Evolutionary conservation across 2,888 invertebrate species (phyloP), one percentile per base, ranked within the genome.

Genomic region (Falcaria lacertinaria): DNA sequence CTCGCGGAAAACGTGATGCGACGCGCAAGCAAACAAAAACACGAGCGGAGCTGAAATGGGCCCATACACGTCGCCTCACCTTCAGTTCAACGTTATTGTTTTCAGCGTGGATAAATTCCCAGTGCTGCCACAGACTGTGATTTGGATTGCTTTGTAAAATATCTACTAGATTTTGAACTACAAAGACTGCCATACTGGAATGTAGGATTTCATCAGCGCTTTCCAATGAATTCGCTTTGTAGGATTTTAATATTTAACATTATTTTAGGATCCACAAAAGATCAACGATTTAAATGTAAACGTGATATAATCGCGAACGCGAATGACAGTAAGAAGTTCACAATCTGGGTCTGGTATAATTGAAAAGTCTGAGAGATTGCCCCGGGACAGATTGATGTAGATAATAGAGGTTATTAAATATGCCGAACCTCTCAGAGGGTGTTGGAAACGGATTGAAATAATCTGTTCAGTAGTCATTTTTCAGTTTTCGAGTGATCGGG

Each of bases 341-440:
- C 52, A 69, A 72, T 67, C 65, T 60, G 54, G 28, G 63, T 56
- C 54, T 56, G 51, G 52, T 58, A 65, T 80, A 82, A 84, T 81
- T 80, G 79, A 81, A 79, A 79, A 64, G 75, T 80, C 78, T 74
- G 54, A 60, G 60, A 64, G 63, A 11, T 28, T 7, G 7, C 64
- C 63, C 34, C 57, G 55, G 62, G 57, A 64, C 55, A 68, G 61
- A 66, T 56, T 70, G 72, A 74, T 67, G 72, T 70, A 76, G 77
- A 82, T 80, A 81, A 82, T 74, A 71, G 73, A 75, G 56, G 69
- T 80, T 78, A 76, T 81, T 78, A 78, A 79, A 79, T 74, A 74
- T 81, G 80, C 80, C 81, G 74, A 83, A 80, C 76, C 74, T 74
- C 68, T 70, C 55, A 54, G 49, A 46, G 52, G 46, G 62, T 54